Percentiles rank a stretch among this genome's conserved stretches.
phyloP scores from a whole-genome alignment of 2,888 invertebrate species.

The Slavum lentiscoides region DNA sequence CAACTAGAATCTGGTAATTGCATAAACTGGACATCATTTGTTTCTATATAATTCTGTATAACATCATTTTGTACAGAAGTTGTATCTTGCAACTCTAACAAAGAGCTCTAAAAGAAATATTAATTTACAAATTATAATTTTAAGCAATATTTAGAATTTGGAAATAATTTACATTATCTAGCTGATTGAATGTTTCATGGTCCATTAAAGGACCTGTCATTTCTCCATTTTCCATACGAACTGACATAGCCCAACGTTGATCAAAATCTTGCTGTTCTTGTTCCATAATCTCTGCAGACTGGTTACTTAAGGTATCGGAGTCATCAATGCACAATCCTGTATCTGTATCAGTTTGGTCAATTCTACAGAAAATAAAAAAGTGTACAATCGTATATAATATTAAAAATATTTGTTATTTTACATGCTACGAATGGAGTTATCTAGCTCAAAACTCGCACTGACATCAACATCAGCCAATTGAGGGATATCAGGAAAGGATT shows the following conservation, averaged over 20 bases:
- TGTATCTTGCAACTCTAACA: slow-evolving; percentile 36
- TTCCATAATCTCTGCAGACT: slow-evolving; percentile 23
- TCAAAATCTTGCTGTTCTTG: slow-evolving; percentile 44
- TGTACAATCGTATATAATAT: neutral
- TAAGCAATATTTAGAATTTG: neutral
- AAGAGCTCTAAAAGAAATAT: slow-evolving; percentile 22
- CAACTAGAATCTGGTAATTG: slow-evolving; percentile 36
- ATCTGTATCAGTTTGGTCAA: slow-evolving; percentile 29
- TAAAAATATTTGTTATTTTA: slow-evolving; percentile 11
- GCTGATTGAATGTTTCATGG: slow-evolving; percentile 31
- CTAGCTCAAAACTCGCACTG: slow-evolving; percentile 40
- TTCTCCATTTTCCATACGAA: slow-evolving; percentile 25
- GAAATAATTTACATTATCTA: slow-evolving; percentile 29
- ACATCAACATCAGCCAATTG: slow-evolving; percentile 48
- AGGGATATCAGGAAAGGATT: slow-evolving; percentile 46
- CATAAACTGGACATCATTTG: slow-evolving; percentile 36
- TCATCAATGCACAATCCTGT: slow-evolving; percentile 20
- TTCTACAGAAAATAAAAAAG: slow-evolving; percentile 3
- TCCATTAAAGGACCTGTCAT: slow-evolving; percentile 1
- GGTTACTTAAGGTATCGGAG: slow-evolving; percentile 40
- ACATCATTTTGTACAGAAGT: slow-evolving; percentile 36
- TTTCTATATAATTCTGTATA: slow-evolving; percentile 41
- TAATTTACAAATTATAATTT: neutral
- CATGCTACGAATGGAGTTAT: slow-evolving; percentile 35
- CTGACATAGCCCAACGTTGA: slow-evolving; percentile 36